Base-by-base conservation (phyloP, 1,140 invertebrate species). In the Drosophila funebris region DNA sequence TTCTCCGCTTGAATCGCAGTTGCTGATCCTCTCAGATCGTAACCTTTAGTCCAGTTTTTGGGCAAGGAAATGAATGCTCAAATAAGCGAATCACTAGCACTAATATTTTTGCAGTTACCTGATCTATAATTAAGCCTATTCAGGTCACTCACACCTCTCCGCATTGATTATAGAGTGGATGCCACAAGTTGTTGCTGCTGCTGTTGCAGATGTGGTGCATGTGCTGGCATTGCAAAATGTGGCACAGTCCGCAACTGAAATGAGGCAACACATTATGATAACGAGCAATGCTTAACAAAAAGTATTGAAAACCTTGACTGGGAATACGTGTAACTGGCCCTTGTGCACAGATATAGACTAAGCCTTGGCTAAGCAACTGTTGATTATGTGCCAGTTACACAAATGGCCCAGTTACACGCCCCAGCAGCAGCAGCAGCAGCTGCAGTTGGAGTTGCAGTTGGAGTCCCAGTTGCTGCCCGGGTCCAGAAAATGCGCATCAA, bases 351-450 rank as follows among this genome's bases (percentile, higher is more conserved):
- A 22, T 58, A 8, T 13, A 29, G 56, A 76, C 70, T 70, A 60
- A 71, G 72, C 72, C 80, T 53, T 68, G 82, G 56, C 82, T 75
- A 73, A 78, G 78, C 83, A 88, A 87, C 82, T 88, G 82, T 87
- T 87, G 70, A 87, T 87, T 87, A 87, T 87, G 82, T 88, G 82
- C 82, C 78, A 69, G 83, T 85, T 85, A 61, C 71, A 69, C 78
- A 87, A 87, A 87, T 87, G 82, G 83, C 63, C 83, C 83, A 87
- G 83, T 88, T 87, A 82, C 71, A 87, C 82, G 82, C 82, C 82
- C 82, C 62, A 54, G 22, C 48, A 50, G 24, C 24, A 6, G 39
- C 39, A 43, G 39, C 13, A 1, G 14, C 2, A 57, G 53, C 29
- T 4, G 27, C 56, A 18, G 36, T 31, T 29, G 24, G 5, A 50